Evolutionary conservation across 2,888 invertebrate genomes (phyloP), one percentile per base, ranked within the genome.

Genomic region (Drosophila stalkeri): DNA sequence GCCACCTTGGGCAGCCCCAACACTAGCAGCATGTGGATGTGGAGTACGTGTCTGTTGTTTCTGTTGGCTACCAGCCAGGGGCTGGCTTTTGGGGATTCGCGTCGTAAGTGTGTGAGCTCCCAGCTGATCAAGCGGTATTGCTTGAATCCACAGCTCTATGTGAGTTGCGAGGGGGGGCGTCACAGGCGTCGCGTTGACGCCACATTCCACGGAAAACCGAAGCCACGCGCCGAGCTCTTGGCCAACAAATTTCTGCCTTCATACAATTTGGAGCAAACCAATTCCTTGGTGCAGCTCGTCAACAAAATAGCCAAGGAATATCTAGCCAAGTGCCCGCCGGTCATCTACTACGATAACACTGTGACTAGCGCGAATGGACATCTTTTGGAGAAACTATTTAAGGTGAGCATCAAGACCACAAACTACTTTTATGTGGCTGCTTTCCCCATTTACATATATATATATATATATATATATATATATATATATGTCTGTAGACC

Each of bases 261-360:
- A 0, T 66, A 73, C 12, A 81, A 72, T 55, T 94, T 93, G 49
- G 94, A 94, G 73, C 95, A 95, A 92, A 94, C 93, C 0, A 91
- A 93, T n/a, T 95, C 96, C 0, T 92, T 96, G 12, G 94, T 95
- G 2, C 93, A 93, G 54, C 93, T 96, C 16, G 87, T 96, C 7
- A 94, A 94, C 70, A 94, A 94, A 83, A 93, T 96, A 43, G 94
- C 95, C 1, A 55, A 92, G 1, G 94, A 94, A 11, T 95, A 96
- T 91, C 91, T 96, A 33, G 92, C 91, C n/a, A 94, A 95, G 65
- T 96, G 96, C 82, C 94, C 94, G 1, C 95, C 96, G 2, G 94
- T 95, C 3, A 94, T 96, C 70, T 94, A 96, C n/a, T 96, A 96
- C 79, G 96, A 96, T 70, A 93, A 86, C 65, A 93, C 93, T 86